Conservation (phyloP, 2,113 vertebrate species). For the Smithornis capensis region DNA sequence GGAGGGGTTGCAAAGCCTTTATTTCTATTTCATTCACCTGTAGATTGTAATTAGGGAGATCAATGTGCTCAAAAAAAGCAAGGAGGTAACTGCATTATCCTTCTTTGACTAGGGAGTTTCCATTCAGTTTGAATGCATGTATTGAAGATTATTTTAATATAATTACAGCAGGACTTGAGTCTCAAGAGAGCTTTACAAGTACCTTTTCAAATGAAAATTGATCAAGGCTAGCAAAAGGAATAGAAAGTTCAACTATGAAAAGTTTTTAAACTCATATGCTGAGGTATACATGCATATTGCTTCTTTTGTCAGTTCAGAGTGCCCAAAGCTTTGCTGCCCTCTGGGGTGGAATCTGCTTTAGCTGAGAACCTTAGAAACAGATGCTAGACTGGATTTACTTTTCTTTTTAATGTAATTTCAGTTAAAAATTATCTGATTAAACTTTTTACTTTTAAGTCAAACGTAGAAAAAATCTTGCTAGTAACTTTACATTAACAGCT, state of each 20-base stretch:
- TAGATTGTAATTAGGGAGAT: not conserved
- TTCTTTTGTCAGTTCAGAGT: not conserved
- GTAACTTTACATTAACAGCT: not conserved
- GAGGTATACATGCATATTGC: not conserved
- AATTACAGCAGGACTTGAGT: constrained; percentile 1
- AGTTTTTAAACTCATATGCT: not conserved
- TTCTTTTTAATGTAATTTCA: not conserved
- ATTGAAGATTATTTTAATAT: not conserved
- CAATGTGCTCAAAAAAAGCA: not conserved
- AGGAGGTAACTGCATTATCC: not conserved
- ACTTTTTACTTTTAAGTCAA: not conserved
- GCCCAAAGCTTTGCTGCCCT: not conserved
- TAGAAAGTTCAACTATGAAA: not conserved
- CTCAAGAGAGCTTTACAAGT: not conserved
- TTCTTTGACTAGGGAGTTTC: not conserved
- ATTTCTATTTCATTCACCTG: constrained; percentile 9
- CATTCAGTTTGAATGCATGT: not conserved
- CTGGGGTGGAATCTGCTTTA: not conserved
- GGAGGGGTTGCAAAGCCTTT: not conserved
- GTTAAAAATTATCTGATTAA: not conserved
- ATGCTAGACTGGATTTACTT: not conserved
- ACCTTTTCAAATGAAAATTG: constrained; percentile 35
- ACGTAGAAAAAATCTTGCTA: not conserved
- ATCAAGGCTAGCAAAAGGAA: not conserved
- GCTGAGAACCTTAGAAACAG: not conserved